Evolutionary conservation across 2,113 vertebrate species (phyloP).

Genomic region (Mastomys natalensis): DNA sequence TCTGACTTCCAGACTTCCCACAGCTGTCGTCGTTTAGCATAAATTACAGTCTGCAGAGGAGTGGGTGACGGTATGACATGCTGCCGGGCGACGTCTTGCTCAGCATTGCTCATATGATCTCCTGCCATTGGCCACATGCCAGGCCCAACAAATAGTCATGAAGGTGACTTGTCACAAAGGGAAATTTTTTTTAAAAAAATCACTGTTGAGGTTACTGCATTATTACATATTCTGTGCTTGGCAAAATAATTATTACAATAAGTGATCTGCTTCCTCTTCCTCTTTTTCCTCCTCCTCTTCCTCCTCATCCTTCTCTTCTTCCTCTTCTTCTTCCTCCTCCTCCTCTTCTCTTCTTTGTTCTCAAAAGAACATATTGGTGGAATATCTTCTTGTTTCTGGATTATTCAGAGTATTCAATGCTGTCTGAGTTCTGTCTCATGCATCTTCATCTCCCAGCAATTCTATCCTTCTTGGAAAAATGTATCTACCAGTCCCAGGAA

Average conservation of each 20-base stretch:
- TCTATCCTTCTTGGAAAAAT: neutral
- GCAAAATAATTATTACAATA: conserved; percentile 70
- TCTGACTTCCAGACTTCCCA: neutral
- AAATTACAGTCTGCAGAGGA: conserved; percentile 43
- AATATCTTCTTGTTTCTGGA: conserved; percentile 18
- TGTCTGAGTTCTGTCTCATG: neutral
- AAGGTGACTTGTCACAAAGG: conserved; percentile 71
- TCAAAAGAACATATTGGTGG: conserved; percentile 55
- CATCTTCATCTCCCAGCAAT: neutral
- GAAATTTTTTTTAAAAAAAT: conserved; percentile 10
- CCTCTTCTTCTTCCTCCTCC: no score
- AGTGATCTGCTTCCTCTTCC: neutral
- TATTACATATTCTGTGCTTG: conserved; percentile 60
- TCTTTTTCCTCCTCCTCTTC: neutral
- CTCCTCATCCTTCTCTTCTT: neutral
- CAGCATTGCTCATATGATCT: conserved; percentile 12
- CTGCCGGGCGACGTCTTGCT: conserved; percentile 56
- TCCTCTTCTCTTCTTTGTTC: neutral
- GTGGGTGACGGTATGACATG: conserved; percentile 34
- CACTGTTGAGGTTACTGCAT: conserved; percentile 38
- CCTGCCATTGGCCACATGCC: neutral
- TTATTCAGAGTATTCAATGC: neutral
- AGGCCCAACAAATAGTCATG: conserved; percentile 67
- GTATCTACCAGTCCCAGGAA: neutral
- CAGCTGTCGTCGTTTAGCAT: neutral